Conservation (phyloP, 2,888 invertebrate genomes). For the Teinopalpus imperialis region DNA sequence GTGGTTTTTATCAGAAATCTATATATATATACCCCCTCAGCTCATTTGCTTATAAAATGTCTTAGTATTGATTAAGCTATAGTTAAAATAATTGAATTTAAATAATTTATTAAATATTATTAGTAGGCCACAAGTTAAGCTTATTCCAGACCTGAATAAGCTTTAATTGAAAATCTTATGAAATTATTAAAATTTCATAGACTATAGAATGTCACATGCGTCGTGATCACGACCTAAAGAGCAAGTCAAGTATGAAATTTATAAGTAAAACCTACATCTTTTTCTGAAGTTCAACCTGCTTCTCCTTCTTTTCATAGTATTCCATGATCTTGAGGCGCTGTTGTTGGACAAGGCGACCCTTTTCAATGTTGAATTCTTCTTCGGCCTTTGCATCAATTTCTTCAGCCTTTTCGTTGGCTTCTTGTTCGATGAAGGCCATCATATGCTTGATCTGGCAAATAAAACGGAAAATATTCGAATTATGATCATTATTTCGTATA, state of each 20-base stretch:
- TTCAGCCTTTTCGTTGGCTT: conserved; percentile 99
- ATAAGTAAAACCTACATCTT: conserved; percentile 90
- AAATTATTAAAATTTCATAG: conserved; percentile 23
- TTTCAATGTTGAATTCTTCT: conserved; percentile 99
- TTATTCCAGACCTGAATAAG: no score
- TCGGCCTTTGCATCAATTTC: conserved; percentile 99
- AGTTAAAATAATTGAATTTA: conserved; percentile 7
- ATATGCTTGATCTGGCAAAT: conserved; percentile 96
- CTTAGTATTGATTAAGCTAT: neutral
- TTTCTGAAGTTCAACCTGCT: conserved; percentile 99
- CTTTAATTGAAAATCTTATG: no score
- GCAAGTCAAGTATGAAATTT: conserved; percentile 9
- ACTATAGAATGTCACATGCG: conserved; percentile 26
- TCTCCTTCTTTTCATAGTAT: conserved; percentile 99
- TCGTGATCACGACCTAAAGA: conserved; percentile 3
- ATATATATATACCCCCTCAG: no score
- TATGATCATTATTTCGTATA: conserved; percentile 23
- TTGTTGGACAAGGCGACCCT: conserved; percentile 98
- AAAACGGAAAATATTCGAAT: conserved; percentile 5
- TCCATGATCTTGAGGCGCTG: conserved; percentile 99
- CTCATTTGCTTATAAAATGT: no score
- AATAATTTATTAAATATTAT: conserved; percentile 14
- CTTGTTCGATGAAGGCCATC: conserved; percentile 99
- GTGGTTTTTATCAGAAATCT: no score
- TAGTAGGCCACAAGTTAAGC: no score